A percentile compares a stretch with the other conserved stretches of the same genome.
These are phyloP conservation scores for Galago senegalensis DNA, from an alignment of 2,797 vertebrate species.

Conservation along the genomic window DNA sequence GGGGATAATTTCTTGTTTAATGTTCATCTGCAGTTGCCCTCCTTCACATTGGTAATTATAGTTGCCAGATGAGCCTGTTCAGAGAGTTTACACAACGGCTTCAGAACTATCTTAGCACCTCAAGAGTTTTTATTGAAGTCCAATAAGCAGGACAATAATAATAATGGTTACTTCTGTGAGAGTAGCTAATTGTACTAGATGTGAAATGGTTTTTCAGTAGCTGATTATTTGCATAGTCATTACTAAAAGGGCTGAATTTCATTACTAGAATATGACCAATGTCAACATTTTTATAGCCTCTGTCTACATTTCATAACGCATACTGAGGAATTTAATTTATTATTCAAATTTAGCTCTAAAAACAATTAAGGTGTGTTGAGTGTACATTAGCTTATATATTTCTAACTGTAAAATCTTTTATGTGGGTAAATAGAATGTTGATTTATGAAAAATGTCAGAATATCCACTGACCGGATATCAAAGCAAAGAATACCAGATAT, in stretches of 20 bases:
- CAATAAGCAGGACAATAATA: conserved; percentile 72
- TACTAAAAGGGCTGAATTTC: conserved; percentile 68
- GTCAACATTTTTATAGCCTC: conserved; percentile 67
- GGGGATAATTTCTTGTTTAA: conserved; percentile 74
- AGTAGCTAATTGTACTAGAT: conserved; percentile 74
- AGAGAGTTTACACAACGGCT: conserved; percentile 25
- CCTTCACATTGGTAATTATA: conserved; percentile 67
- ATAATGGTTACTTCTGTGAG: conserved; percentile 73
- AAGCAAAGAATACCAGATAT: conserved; percentile 39
- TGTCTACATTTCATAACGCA: conserved; percentile 55
- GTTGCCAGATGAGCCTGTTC: conserved; percentile 47
- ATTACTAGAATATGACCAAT: conserved; percentile 61
- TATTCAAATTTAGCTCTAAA: conserved; percentile 72
- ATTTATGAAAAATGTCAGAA: conserved; percentile 68
- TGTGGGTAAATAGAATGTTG: conserved; percentile 69
- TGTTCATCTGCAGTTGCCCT: conserved; percentile 60
- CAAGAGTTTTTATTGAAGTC: conserved; percentile 78
- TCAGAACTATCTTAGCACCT: conserved; percentile 65
- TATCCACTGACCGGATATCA: conserved; percentile 63
- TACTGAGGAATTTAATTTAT: conserved; percentile 64
- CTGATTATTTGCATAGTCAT: conserved; percentile 41
- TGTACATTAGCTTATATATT: conserved; percentile 63
- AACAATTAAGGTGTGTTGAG: conserved; percentile 67
- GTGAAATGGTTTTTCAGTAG: conserved; percentile 75
- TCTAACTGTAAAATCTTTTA: conserved; percentile 50